These are phyloP conservation scores for Mactromeris polynyma DNA, from an alignment of 2,888 invertebrate genomes.

Conservation along the genomic window DNA sequence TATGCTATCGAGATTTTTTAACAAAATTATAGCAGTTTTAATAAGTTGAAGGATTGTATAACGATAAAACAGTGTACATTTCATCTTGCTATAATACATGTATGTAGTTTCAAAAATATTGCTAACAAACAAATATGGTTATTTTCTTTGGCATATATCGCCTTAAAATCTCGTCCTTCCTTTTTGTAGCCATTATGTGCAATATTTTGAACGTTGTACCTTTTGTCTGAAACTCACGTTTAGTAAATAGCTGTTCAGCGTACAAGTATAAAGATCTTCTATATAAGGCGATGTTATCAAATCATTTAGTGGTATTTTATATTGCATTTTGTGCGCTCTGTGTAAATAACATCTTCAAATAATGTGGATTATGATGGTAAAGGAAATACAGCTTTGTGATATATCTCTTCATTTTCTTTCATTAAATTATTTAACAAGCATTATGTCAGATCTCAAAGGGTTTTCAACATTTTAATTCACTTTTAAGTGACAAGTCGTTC, in stretches of 20 bases:
- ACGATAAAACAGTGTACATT: no score
- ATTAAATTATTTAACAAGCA: background rate
- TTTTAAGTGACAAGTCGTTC: background rate
- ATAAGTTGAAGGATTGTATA: no score
- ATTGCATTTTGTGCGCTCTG: background rate
- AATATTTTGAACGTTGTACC: no score
- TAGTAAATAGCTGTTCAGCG: background rate
- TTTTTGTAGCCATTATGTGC: no score
- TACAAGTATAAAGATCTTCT: background rate
- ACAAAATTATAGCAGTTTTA: no score
- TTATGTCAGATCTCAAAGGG: background rate
- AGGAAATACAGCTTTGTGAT: background rate
- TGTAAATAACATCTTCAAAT: background rate
- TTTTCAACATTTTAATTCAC: background rate
- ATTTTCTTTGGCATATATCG: no score
- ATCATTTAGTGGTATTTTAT: background rate
- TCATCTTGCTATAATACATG: no score
- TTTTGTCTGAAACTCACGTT: no score
- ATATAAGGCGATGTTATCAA: background rate
- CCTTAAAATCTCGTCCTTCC: no score
- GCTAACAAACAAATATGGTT: no score
- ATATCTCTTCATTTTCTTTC: background rate
- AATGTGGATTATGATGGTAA: background rate
- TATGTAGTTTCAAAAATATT: no score
- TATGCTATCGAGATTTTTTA: no score